Conservation (phyloP, 2,113 vertebrate species). For the Noturus placidus region DNA sequence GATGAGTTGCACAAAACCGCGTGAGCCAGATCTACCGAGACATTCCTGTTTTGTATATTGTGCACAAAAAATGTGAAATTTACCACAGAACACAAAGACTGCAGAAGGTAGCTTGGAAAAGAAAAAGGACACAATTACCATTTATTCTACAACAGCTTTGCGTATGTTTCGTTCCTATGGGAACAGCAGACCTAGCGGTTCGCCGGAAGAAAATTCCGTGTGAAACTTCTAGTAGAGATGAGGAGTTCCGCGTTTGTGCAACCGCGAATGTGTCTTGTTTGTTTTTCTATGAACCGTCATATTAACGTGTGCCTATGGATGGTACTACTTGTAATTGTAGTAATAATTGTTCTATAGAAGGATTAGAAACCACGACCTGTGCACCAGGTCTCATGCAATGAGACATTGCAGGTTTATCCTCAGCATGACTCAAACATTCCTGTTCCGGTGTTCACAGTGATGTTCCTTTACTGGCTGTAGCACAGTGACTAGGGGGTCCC, state of each 20-base stretch:
- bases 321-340: neutral
- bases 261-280: neutral
- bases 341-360: neutral
- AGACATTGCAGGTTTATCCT: neutral
- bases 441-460: neutral
- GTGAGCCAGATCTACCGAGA: neutral
- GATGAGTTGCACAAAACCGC: neutral
- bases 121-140: neutral
- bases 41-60: neutral
- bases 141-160: neutral
- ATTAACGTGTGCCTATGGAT: neutral
- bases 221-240: neutral
- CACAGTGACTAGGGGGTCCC: neutral
- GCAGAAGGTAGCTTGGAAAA: neutral
- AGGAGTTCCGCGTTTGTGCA: neutral
- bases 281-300: neutral
- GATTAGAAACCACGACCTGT: neutral
- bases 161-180: constrained; percentile 2
- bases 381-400: neutral
- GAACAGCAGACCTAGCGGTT: neutral
- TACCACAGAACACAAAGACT: neutral
- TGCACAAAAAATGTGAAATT: neutral
- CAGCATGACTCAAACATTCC: neutral
- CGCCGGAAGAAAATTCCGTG: neutral
- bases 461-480: neutral